Evolutionary conservation across 2,797 vertebrate species (phyloP).

Genomic region (Sylvilagus floridanus): DNA sequence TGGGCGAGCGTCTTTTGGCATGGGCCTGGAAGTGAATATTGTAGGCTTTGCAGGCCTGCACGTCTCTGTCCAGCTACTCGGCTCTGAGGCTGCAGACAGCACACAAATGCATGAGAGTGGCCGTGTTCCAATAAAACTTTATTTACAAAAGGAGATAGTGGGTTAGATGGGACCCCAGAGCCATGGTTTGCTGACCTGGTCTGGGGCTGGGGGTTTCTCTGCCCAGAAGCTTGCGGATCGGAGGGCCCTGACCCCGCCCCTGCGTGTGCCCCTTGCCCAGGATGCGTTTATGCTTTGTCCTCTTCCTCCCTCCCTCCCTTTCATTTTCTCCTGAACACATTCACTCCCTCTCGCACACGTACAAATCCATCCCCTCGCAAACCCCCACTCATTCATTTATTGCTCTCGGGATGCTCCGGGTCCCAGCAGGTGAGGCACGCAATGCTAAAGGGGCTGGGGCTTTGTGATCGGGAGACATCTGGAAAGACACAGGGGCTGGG

Average conservation of each 20-base stretch:
- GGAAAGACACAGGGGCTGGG: background rate
- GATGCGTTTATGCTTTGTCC: background rate
- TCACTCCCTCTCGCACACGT: background rate
- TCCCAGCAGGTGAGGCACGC: background rate
- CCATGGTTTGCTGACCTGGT: background rate
- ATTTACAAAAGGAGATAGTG: background rate
- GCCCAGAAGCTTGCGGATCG: background rate
- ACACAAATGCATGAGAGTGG: background rate
- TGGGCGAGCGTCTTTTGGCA: background rate
- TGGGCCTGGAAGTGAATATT: background rate
- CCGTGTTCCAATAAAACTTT: slow-evolving; percentile 62
- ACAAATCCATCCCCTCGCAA: background rate
- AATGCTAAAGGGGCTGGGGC: background rate
- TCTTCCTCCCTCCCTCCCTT: background rate
- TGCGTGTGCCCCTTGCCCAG: background rate
- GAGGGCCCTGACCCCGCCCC: background rate
- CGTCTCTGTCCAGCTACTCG: background rate
- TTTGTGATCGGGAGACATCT: background rate
- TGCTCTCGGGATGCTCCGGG: background rate
- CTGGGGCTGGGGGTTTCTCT: background rate
- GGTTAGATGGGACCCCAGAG: background rate
- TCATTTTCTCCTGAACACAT: too few relatives aligned
- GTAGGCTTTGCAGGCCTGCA: background rate
- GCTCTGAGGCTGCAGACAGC: background rate
- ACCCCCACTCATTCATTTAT: background rate